Conservation (phyloP, 2,113 vertebrate species). For the Carassius auratus region DNA sequence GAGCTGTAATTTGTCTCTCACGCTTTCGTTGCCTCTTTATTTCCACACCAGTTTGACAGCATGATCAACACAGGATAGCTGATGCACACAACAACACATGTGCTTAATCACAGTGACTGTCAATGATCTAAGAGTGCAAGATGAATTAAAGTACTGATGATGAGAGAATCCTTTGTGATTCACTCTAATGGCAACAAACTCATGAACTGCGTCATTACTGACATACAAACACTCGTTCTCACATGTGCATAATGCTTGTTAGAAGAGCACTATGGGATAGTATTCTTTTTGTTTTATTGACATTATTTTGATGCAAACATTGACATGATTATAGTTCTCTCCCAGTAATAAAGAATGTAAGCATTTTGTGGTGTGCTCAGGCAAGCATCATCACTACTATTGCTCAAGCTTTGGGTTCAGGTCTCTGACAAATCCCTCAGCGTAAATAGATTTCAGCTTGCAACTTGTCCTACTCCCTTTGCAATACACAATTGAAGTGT, state of each 20-base stretch:
- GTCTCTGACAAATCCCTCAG: neutral
- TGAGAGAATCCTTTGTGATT: neutral
- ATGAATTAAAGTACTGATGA: neutral
- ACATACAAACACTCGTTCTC: neutral
- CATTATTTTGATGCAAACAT: neutral
- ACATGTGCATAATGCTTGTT: neutral
- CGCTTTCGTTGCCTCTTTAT: neutral
- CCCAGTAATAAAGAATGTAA: neutral
- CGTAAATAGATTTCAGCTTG: neutral
- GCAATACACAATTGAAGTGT: neutral
- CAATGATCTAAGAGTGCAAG: neutral
- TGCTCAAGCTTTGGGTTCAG: neutral
- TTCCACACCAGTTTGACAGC: neutral
- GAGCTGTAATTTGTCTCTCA: conserved; percentile 21
- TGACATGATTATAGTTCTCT: neutral
- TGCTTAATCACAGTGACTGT: conserved; percentile 24
- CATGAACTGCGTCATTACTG: neutral
- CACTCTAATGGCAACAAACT: neutral
- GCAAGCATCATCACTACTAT: neutral
- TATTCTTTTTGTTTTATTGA: neutral
- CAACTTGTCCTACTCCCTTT: neutral
- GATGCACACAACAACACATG: conserved; percentile 23
- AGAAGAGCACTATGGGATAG: neutral
- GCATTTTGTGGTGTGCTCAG: neutral
- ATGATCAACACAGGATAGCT: neutral